Conservation (phyloP, 2,888 invertebrate species). For the Caradrina kadenii region DNA sequence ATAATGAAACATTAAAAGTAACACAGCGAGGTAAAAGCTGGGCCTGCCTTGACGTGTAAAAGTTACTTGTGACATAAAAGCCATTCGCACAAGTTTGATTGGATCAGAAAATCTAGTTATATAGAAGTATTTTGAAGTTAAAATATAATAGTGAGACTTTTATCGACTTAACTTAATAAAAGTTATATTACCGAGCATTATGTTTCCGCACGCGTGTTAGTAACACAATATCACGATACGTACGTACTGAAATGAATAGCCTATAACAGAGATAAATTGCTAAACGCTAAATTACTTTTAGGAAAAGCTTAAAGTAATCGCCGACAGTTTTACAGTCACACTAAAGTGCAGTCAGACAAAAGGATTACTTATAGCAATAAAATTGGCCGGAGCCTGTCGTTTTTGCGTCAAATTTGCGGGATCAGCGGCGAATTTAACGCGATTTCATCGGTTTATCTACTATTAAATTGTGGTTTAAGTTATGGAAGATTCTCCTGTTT, state of each 20-base stretch:
- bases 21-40: slow-evolving; percentile 44
- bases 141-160: slow-evolving; percentile 39
- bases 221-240: slow-evolving; percentile 32
- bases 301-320: slow-evolving; percentile 59
- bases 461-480: slow-evolving; percentile 54
- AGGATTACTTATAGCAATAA: slow-evolving; percentile 66
- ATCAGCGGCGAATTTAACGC: slow-evolving; percentile 69
- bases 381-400: slow-evolving; percentile 65
- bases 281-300: slow-evolving; percentile 60
- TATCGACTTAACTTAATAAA: slow-evolving; percentile 52
- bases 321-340: slow-evolving; percentile 56
- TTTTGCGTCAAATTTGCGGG: slow-evolving; percentile 66
- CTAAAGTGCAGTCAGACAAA: slow-evolving; percentile 60
- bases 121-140: slow-evolving; percentile 29
- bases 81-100: slow-evolving; percentile 24
- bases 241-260: slow-evolving; percentile 37
- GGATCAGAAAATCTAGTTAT: slow-evolving; percentile 25
- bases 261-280: slow-evolving; percentile 46
- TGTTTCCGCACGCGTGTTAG: slow-evolving; percentile 35
- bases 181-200: slow-evolving; percentile 51
- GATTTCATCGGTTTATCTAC: slow-evolving; percentile 68
- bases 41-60: slow-evolving; percentile 36
- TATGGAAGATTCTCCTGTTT: not conserved
- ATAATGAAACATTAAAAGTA: slow-evolving; percentile 57
- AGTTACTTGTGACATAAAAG: slow-evolving; percentile 26